A percentile compares a stretch with the other conserved stretches of the same genome.
Conservation (phyloP, 2,797 vertebrate species). For the Typhlichthys subterraneus region DNA sequence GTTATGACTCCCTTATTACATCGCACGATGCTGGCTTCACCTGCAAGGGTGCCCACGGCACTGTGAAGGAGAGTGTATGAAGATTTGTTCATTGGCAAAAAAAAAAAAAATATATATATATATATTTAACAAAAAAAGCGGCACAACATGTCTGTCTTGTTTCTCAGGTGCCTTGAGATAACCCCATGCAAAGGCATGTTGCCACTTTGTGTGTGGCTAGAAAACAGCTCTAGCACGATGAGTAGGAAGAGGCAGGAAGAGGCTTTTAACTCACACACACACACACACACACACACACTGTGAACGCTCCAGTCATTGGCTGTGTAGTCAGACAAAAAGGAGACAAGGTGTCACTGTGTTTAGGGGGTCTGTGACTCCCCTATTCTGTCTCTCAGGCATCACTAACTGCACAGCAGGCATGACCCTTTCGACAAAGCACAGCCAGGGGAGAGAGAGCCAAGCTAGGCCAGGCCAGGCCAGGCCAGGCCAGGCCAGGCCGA, state of each 20-base stretch:
- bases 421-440: slow-evolving; percentile 46
- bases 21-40: slow-evolving; percentile 51
- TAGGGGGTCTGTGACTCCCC: slow-evolving; percentile 17
- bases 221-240: slow-evolving; percentile 63
- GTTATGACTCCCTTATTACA: slow-evolving; percentile 37
- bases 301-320: neutral
- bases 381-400: slow-evolving; percentile 20
- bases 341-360: slow-evolving; percentile 10
- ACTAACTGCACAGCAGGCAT: slow-evolving; percentile 22
- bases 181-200: slow-evolving; percentile 40
- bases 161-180: slow-evolving; percentile 28
- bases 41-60: slow-evolving; percentile 62
- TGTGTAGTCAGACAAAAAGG: neutral
- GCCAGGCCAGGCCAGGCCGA: neutral
- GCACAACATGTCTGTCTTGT: slow-evolving; percentile 15
- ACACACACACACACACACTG: slow-evolving; percentile 35
- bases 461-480: slow-evolving; percentile 8
- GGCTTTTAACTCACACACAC: slow-evolving; percentile 49
- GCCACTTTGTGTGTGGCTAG: slow-evolving; percentile 45
- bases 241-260: slow-evolving; percentile 38
- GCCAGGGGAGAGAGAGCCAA: slow-evolving; percentile 15
- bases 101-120: slow-evolving; percentile 31
- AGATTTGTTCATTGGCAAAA: slow-evolving; percentile 43
- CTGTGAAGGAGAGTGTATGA: slow-evolving; percentile 38
- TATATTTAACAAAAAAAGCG: neutral